phyloP scores from a whole-genome alignment of 2,888 invertebrate species.

The Meiosimyza platycephala region DNA sequence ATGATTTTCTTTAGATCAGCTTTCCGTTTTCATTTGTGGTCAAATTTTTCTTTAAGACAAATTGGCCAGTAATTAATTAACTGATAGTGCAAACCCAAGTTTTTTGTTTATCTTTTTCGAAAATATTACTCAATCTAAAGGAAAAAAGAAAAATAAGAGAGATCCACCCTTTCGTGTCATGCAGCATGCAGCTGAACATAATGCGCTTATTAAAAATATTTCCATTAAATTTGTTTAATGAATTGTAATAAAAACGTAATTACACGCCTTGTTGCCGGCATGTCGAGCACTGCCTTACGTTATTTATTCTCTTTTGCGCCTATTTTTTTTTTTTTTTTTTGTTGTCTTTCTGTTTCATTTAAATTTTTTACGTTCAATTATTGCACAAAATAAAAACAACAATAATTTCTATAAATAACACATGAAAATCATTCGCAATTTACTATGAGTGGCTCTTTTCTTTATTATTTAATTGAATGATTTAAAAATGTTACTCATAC shows the following conservation, averaged over 20 bases:
- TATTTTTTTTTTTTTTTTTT: too few relatives aligned
- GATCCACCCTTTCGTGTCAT: not conserved
- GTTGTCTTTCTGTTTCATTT: not conserved
- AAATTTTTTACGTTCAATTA: not conserved
- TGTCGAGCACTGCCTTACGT: not conserved
- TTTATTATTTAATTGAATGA: not conserved
- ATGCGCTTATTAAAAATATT: constrained; percentile 42
- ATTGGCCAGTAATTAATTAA: too few relatives aligned
- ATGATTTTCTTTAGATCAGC: too few relatives aligned
- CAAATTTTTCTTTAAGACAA: too few relatives aligned
- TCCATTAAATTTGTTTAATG: constrained; percentile 44
- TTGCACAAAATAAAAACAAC: not conserved
- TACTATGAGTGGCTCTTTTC: not conserved
- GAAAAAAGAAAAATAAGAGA: too few relatives aligned
- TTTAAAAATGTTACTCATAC: constrained; percentile 6
- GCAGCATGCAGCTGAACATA: not conserved
- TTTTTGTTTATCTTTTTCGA: too few relatives aligned
- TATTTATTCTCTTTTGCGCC: not conserved
- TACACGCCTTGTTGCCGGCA: constrained; percentile 43
- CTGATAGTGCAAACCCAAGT: too few relatives aligned
- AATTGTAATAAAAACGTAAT: constrained; percentile 43
- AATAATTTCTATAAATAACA: too few relatives aligned
- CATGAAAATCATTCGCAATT: too few relatives aligned
- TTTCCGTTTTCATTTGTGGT: too few relatives aligned
- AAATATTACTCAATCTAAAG: too few relatives aligned